phyloP scores from a whole-genome alignment of 2,797 vertebrate species.

The Artibeus jamaicensis region DNA sequence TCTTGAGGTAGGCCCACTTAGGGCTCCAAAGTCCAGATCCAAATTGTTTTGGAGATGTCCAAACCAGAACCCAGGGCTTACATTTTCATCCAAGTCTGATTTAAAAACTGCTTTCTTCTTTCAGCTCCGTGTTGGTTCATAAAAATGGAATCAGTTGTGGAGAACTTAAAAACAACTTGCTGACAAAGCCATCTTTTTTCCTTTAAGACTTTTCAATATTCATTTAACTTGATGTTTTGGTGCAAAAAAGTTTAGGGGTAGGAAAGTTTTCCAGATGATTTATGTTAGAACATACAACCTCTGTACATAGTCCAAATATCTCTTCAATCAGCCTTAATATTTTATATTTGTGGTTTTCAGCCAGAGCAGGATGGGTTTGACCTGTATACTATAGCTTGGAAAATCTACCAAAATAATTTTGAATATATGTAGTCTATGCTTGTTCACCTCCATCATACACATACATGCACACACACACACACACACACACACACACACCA shows the following conservation, averaged over 20 bases:
- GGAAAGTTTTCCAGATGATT: not conserved
- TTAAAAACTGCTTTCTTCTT: not conserved
- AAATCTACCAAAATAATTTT: not conserved
- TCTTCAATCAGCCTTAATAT: not conserved
- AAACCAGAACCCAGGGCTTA: not conserved
- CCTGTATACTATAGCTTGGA: not conserved
- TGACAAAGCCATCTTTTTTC: not conserved
- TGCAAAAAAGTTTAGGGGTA: not conserved
- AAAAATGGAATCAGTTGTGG: not conserved
- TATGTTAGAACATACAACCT: not conserved
- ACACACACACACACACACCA: not conserved
- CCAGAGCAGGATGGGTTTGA: not conserved
- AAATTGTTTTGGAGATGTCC: not conserved
- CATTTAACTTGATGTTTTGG: not conserved
- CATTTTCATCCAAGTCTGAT: not conserved
- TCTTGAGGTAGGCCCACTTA: not conserved
- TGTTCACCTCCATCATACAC: not conserved
- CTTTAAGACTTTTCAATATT: slow-evolving; percentile 23
- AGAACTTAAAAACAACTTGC: slow-evolving; percentile 25
- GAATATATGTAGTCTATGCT: not conserved
- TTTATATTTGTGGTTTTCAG: not conserved
- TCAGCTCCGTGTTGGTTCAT: not conserved
- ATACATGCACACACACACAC: not conserved
- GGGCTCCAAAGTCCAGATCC: not conserved
- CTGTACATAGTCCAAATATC: not conserved